Evolutionary conservation across 1,140 invertebrate genomes (phyloP).

Genomic region (Rhopalosiphum padi): DNA sequence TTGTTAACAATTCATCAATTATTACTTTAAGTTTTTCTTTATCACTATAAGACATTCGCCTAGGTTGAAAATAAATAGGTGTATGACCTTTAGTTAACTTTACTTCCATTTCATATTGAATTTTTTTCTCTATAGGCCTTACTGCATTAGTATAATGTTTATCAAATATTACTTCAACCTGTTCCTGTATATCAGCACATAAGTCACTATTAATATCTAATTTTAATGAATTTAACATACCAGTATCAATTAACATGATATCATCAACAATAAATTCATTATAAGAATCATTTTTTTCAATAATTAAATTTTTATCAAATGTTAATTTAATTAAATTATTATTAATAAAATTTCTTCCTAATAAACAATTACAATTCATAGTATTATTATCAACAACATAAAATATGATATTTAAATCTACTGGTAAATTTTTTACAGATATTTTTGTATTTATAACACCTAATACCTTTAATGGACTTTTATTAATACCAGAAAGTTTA

Average conservation of each 20-base stretch:
- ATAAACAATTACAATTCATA: constrained; percentile 1
- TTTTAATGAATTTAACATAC: background rate
- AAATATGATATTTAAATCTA: background rate
- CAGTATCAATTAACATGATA: background rate
- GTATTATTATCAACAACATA: constrained; percentile 39
- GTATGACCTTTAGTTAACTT: constrained; percentile 1
- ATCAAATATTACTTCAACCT: background rate
- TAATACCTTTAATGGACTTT: constrained; percentile 20
- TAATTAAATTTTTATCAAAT: background rate
- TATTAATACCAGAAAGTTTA: constrained; percentile 27
- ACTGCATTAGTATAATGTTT: background rate
- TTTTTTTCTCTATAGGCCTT: background rate
- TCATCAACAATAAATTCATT: background rate
- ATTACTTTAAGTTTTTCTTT: background rate
- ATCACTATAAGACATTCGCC: constrained; percentile 11
- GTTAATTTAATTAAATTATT: constrained; percentile 2
- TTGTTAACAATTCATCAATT: constrained; percentile 26
- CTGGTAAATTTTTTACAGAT: background rate
- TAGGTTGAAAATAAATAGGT: constrained; percentile 22
- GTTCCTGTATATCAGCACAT: background rate
- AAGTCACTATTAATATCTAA: constrained; percentile 14
- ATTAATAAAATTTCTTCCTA: background rate
- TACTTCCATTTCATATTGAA: constrained; percentile 13
- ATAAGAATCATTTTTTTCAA: background rate
- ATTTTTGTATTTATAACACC: background rate